Evolutionary conservation across 2,797 vertebrate species (phyloP).

Genomic region (Cryptoblepharus egeriae): DNA sequence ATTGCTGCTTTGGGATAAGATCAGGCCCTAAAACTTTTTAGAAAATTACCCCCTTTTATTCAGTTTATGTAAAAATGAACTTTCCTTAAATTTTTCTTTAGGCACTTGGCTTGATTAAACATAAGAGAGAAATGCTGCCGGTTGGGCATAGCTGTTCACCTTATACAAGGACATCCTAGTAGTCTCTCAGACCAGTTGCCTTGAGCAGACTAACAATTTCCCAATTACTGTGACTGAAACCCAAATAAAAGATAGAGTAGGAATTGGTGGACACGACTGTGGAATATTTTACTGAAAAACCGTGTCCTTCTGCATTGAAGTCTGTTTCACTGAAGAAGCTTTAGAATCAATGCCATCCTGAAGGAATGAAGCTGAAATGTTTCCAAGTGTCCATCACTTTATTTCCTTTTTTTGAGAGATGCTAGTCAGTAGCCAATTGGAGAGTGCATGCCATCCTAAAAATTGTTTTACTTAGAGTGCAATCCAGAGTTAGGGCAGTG

Average conservation of each 20-base stretch:
- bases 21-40: too few relatives aligned
- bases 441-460: too few relatives aligned
- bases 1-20: too few relatives aligned
- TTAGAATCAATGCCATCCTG: not conserved
- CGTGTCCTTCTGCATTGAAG: accelerated
- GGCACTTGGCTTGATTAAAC: not conserved
- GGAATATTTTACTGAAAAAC: constrained; percentile 9
- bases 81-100: not conserved
- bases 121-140: not conserved
- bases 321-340: not conserved
- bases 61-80: not conserved
- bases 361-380: not conserved
- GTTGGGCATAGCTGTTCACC: not conserved
- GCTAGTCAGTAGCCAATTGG: not conserved
- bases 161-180: not conserved
- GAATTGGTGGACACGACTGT: not conserved
- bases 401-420: constrained; percentile 1
- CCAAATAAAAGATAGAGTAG: not conserved
- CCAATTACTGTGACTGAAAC: not conserved
- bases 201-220: not conserved
- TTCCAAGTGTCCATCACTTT: not conserved
- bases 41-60: not conserved
- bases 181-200: not conserved
- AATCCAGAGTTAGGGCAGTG: too few relatives aligned
- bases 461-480: too few relatives aligned